Base-by-base conservation (phyloP, 2,797 vertebrate genomes). In the Fistularia commersonii region DNA sequence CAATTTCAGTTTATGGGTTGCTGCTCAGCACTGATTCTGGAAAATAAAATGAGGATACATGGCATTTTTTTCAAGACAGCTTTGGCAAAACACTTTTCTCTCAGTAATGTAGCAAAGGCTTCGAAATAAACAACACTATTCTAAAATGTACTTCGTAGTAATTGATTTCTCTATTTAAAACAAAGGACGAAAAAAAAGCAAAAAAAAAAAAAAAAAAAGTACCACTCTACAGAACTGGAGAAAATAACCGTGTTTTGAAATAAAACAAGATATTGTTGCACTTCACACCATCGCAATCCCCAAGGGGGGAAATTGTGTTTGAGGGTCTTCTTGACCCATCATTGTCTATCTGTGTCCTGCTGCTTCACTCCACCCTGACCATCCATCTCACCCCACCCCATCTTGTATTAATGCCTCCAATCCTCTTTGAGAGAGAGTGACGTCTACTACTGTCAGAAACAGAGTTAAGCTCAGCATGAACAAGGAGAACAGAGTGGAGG, bases 371-470 rank as follows among this genome's bases (percentile, higher is more conserved):
- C 76, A 65, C 74, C 72, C 61, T 50, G 60, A 70, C 71, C 72
- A 57, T 69, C 74, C 72, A 52, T 78, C 67, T 77, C 77, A 70
- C 83, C 62, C 83, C 79, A 79, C 68, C 72, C 79, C 66, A 64
- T 77, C 73, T 72, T 80, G 88, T 55, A 87, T 89, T 92, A 92
- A 91, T 85, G 81, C 90, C 85, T 80, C 77, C 90, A 92, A 93
- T 92, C 92, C 91, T 92, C 91, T 93, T 93, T 92, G 88, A 86
- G 81, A 85, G 76, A 79, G 71, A 89, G 88, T 91, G 91, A 92
- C 89, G 90, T 84, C 81, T 84, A 84, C 87, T 87, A 79, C 89
- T 90, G 90, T 91, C 90, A 90, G 87, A 87, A 90, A 84, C 89
- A 89, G 87, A 85, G 86, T 89, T 91, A 90, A 91, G 87, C 89